Evolutionary conservation across 37 sponge, comb jelly and placozoan species (phyloP), one percentile per base, ranked within the genome.

Genomic region (Eunapius fragilis): DNA sequence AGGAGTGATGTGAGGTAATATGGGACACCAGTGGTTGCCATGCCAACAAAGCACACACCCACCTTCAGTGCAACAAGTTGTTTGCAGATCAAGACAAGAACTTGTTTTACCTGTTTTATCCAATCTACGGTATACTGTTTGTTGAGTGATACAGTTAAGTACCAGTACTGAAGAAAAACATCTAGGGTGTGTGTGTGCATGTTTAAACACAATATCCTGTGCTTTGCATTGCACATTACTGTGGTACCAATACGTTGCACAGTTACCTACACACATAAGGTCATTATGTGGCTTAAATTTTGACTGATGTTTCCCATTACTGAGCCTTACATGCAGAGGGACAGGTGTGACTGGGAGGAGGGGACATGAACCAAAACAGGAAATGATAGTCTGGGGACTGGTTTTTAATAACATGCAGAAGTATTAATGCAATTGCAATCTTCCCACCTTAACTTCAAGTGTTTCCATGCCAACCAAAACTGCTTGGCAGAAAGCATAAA

Each of bases 81-180:
- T 49, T 70, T 36, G 41, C 84, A 86, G 4, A 35, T 32, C 25
- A 47, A 31, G 4, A 75, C 33, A 24, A 95, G 47, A 11, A 89
- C 67, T 23, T 17, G 77, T 69, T 91, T 91, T 70, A 95, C 32
- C 31, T 92, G 93, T 49, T 67, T 27, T n/a, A 95, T 86, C 93
- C 93, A 95, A 22, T 71, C 49, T 0, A 87, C 87, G 19, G 86
- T 38, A 41, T 80, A 86, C 26, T 41, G 79, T 37, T 86, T 86
- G 70, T 89, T 76, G 69, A 95, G 31, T 2, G 90, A 84, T 26
- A 95, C 87, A 25, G 95, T 80, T 67, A 92, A 90, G 70, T 95
- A 95, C 92, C 93, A 92, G 19, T 17, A 50, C 95, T 95, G 76
- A 27, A 50, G 0, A 30, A 67, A 4, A 45, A 45, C 4, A 45